Evolutionary conservation across 2,113 vertebrate genomes (phyloP).

Genomic region (Halcyon malimbica): DNA sequence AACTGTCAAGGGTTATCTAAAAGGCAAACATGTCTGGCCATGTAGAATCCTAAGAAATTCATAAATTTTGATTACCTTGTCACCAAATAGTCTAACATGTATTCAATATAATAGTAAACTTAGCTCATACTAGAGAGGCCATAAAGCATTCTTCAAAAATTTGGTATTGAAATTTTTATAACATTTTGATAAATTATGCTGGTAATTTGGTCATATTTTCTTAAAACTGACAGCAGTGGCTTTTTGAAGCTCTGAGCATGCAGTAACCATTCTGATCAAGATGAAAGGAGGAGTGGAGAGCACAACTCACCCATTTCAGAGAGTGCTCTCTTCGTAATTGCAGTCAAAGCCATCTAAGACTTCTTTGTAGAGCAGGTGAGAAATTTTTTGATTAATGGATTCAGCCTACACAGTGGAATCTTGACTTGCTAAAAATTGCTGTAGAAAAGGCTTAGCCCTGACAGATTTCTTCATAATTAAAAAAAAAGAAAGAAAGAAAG

Average conservation of each 20-base stretch:
- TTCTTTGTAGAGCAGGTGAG: background rate
- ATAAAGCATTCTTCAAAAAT: background rate
- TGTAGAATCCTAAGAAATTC: background rate
- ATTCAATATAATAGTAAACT: background rate
- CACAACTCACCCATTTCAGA: background rate
- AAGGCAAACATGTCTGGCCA: background rate
- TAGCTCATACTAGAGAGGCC: background rate
- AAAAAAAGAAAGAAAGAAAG: background rate
- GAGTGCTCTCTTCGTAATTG: background rate
- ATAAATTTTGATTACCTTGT: background rate
- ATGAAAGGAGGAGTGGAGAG: background rate
- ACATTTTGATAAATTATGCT: background rate
- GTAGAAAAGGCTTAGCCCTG: background rate
- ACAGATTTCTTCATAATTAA: background rate
- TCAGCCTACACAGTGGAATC: background rate
- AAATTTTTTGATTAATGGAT: background rate
- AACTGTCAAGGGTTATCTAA: background rate
- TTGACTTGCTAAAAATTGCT: background rate
- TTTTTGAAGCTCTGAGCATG: background rate
- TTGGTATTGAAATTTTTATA: background rate
- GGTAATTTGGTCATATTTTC: background rate
- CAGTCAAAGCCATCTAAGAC: background rate
- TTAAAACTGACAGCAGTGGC: background rate
- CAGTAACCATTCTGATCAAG: background rate
- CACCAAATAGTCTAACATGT: background rate